These are phyloP conservation scores for Crenichthys baileyi DNA, from an alignment of 2,797 vertebrate species.

Conservation along the genomic window DNA sequence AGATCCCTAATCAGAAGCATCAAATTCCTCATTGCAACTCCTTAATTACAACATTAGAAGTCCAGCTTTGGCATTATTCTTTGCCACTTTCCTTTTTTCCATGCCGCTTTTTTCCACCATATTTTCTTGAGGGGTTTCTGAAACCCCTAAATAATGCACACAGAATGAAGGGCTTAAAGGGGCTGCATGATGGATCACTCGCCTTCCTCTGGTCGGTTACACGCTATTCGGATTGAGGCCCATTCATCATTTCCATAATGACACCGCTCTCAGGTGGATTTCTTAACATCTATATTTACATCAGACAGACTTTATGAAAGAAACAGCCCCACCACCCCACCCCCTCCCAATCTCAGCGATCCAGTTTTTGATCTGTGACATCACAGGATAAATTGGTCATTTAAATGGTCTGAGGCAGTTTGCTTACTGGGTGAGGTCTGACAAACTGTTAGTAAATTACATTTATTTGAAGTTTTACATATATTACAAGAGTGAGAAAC, in stretches of 20 bases:
- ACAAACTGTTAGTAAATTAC: not conserved
- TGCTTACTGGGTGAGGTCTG: constrained; percentile 9
- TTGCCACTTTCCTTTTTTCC: constrained; percentile 33
- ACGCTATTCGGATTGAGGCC: constrained; percentile 49
- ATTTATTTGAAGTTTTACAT: not conserved
- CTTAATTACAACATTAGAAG: constrained; percentile 48
- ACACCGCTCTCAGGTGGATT: constrained; percentile 66
- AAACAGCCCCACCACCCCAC: constrained; percentile 13
- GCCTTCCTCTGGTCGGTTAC: constrained; percentile 50
- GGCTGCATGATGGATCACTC: constrained; percentile 70
- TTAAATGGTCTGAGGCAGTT: constrained; percentile 19
- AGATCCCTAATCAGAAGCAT: constrained; percentile 65
- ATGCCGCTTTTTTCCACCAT: constrained; percentile 49
- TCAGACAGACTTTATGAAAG: constrained; percentile 49
- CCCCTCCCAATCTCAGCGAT: constrained; percentile 40
- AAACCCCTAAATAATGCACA: constrained; percentile 78
- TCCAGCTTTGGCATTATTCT: constrained; percentile 56
- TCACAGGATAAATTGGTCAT: constrained; percentile 63
- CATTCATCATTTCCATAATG: constrained; percentile 73
- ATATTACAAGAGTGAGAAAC: not conserved
- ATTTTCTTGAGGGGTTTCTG: constrained; percentile 68
- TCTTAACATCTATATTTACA: constrained; percentile 73
- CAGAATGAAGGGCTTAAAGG: constrained; percentile 63
- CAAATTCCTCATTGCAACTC: constrained; percentile 59
- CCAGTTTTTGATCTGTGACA: constrained; percentile 58